Evolutionary conservation across 2,797 vertebrate species (phyloP).

Genomic region (Schizopygopsis pylzovi): DNA sequence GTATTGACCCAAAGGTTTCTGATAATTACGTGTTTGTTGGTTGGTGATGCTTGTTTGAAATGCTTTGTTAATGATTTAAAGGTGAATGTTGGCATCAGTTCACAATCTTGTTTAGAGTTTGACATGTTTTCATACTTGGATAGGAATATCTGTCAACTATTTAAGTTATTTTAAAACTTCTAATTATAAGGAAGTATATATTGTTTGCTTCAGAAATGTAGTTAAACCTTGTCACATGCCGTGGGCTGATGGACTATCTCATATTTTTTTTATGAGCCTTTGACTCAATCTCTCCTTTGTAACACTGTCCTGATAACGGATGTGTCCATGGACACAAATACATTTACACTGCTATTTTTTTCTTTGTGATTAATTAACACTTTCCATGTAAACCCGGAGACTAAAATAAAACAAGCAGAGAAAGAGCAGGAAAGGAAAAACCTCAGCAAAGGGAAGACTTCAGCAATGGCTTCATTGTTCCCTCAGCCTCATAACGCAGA

Average conservation of each 20-base stretch:
- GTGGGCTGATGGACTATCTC: neutral
- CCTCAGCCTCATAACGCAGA: slow-evolving; percentile 39
- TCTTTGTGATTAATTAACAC: slow-evolving; percentile 12
- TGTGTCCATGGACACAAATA: neutral
- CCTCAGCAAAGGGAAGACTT: slow-evolving; percentile 28
- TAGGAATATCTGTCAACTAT: neutral
- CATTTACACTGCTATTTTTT: slow-evolving; percentile 15
- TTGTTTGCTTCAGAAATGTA: slow-evolving; percentile 14
- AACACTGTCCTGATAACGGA: slow-evolving; percentile 18
- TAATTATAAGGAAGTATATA: slow-evolving; percentile 10
- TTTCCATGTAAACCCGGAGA: slow-evolving; percentile 17
- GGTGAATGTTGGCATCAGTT: neutral
- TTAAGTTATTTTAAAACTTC: slow-evolving; percentile 20
- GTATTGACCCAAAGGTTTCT: slow-evolving; percentile 1
- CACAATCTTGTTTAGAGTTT: slow-evolving; percentile 21
- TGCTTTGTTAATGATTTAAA: slow-evolving; percentile 25
- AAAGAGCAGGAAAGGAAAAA: slow-evolving; percentile 37
- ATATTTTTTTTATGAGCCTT: slow-evolving; percentile 17
- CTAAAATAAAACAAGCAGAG: slow-evolving; percentile 17
- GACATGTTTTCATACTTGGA: neutral
- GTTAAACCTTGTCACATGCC: neutral
- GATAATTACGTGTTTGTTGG: slow-evolving; percentile 1
- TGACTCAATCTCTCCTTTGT: neutral
- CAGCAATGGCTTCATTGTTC: slow-evolving; percentile 50
- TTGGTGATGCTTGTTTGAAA: neutral